Percentiles rank a stretch among this genome's conserved stretches.
These are phyloP conservation scores for Oreochromis aureus DNA, from an alignment of 2,113 vertebrate species.

Conservation along the genomic window DNA sequence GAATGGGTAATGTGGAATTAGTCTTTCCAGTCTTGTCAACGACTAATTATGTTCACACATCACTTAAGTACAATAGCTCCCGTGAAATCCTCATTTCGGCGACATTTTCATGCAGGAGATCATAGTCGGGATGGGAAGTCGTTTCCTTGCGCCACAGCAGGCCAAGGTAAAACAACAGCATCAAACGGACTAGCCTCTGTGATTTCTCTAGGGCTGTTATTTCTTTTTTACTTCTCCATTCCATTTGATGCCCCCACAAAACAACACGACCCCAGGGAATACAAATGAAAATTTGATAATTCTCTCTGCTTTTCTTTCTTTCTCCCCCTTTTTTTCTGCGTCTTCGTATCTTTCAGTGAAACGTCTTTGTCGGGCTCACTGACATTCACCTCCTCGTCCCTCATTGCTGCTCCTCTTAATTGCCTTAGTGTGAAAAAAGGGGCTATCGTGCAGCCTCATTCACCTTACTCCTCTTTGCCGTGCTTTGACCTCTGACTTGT, in stretches of 20 bases:
- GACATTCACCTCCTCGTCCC: conserved; percentile 69
- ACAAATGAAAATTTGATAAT: conserved; percentile 91
- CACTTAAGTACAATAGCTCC: conserved; percentile 40
- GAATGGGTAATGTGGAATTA: conserved; percentile 26
- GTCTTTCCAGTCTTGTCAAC: conserved; percentile 25
- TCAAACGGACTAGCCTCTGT: conserved; percentile 83
- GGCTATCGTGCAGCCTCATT: conserved; percentile 59
- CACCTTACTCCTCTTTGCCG: conserved; percentile 66
- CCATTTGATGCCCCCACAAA: conserved; percentile 97
- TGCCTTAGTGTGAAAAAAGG: conserved; percentile 65
- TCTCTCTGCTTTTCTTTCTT: conserved; percentile 12
- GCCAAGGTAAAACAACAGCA: conserved; percentile 88
- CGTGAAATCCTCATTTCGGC: conserved; percentile 56
- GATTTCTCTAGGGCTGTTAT: conserved; percentile 86
- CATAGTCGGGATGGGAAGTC: conserved; percentile 68
- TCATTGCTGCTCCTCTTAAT: conserved; percentile 75
- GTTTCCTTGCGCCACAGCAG: conserved; percentile 68
- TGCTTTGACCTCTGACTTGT: conserved; percentile 77
- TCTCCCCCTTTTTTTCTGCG: conserved; percentile 49
- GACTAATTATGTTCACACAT: conserved; percentile 59
- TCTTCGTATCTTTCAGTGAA: conserved; percentile 72
- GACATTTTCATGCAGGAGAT: conserved; percentile 74
- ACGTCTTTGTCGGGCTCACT: conserved; percentile 69
- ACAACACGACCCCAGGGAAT: conserved; percentile 89
- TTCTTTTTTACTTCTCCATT: conserved; percentile 84